Evolutionary conservation across 2,797 vertebrate species (phyloP).

Genomic region (Intellagama lesueurii): DNA sequence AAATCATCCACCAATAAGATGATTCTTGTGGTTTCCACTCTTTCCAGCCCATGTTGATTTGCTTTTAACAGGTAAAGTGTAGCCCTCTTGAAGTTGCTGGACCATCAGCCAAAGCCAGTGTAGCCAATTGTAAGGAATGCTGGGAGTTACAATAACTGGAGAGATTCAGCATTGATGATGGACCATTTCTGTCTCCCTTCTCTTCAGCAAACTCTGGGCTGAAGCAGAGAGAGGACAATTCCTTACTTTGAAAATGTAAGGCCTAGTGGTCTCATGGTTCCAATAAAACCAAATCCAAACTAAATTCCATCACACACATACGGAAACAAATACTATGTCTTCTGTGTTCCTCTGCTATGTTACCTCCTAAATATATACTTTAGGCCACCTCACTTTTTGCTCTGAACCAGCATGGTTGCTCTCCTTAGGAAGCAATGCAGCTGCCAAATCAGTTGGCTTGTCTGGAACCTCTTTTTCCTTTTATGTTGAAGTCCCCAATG

Average conservation of each 20-base stretch:
- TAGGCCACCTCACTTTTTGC: not conserved
- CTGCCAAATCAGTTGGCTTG: conserved; percentile 1
- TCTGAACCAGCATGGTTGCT: conserved; percentile 9
- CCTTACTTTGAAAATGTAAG: not conserved
- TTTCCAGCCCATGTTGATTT: not conserved
- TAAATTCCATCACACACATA: not conserved
- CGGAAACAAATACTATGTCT: too few species aligned
- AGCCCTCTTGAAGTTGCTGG: too few species aligned
- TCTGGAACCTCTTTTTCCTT: conserved; percentile 45
- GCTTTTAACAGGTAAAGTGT: not conserved
- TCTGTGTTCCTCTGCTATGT: not conserved
- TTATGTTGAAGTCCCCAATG: conserved; percentile 36
- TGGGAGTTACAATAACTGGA: too few species aligned
- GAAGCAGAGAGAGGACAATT: not conserved
- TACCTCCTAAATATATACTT: not conserved
- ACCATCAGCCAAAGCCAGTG: too few species aligned
- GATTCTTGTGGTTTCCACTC: not conserved
- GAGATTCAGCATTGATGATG: too few species aligned
- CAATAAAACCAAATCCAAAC: not conserved
- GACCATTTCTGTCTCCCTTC: not conserved
- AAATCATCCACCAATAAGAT: not conserved
- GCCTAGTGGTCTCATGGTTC: not conserved
- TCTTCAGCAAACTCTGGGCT: not conserved
- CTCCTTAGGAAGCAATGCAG: conserved; percentile 21
- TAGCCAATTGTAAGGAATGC: too few species aligned